phyloP scores from a whole-genome alignment of 2,113 vertebrate species.

The Columba livia region DNA sequence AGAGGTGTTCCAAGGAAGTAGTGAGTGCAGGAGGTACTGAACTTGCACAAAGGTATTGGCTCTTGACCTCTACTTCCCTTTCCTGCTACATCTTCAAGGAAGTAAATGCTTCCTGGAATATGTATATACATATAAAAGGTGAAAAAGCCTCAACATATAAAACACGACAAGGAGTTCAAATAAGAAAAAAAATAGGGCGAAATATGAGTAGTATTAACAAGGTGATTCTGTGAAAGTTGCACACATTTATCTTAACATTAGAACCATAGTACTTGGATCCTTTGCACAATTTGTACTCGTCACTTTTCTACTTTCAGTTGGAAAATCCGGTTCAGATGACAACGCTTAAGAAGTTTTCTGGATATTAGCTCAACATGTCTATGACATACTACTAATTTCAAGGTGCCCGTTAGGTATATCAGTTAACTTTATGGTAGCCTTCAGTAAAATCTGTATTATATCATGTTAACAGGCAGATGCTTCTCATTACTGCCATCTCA shows the following conservation, averaged over 20 bases:
- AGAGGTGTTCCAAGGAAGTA: background rate
- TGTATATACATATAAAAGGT: background rate
- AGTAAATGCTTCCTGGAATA: background rate
- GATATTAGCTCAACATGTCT: background rate
- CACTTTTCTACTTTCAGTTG: background rate
- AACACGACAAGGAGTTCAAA: background rate
- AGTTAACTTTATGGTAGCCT: background rate
- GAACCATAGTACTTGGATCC: background rate
- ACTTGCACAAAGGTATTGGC: background rate
- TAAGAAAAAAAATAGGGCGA: background rate
- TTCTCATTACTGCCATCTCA: slow-evolving; percentile 37
- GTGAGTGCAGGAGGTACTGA: background rate
- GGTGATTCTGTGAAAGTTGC: background rate
- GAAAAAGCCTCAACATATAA: background rate
- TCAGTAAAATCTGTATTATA: rapidly evolving
- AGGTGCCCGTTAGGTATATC: too few relatives aligned
- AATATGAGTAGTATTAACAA: background rate
- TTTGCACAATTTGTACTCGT: background rate
- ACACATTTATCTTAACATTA: background rate
- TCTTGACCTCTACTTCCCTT: background rate
- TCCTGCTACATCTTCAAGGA: background rate
- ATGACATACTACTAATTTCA: background rate
- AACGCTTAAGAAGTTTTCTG: background rate
- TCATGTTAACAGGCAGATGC: background rate
- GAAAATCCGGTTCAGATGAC: background rate